A percentile compares a stretch with the other conserved stretches of the same genome.
Evolutionary conservation across 2,888 invertebrate species (phyloP).

Genomic region (Dolomedes plantarius): DNA sequence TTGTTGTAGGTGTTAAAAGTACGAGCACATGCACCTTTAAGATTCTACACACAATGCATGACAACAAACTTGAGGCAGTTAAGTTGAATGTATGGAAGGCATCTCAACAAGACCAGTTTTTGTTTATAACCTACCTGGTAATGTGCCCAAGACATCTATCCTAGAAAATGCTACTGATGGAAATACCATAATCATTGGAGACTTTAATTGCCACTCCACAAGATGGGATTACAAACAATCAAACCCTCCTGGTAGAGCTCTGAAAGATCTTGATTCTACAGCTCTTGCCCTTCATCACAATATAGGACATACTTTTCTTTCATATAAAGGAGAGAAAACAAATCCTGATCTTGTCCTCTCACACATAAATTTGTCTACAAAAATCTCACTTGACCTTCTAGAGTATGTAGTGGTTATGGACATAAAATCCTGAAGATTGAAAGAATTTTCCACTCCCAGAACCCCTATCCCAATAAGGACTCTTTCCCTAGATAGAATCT

Average conservation of each 20-base stretch:
- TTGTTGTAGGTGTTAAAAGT: background rate
- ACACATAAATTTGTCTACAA: background rate
- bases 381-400: background rate
- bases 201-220: background rate
- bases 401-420: conserved; percentile 18
- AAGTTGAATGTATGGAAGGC: background rate
- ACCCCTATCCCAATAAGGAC: background rate
- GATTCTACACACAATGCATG: background rate
- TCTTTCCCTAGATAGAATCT: background rate
- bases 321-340: conserved; percentile 5
- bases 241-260: background rate
- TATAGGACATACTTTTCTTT: conserved; percentile 16
- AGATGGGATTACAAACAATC: conserved; percentile 8
- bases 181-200: background rate
- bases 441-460: background rate
- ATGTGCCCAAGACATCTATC: background rate
- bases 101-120: background rate
- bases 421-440: background rate
- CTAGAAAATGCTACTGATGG: background rate
- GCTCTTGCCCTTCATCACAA: background rate
- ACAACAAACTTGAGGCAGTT: background rate
- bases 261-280: conserved; percentile 26
- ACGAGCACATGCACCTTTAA: background rate
- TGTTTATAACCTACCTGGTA: conserved; percentile 17
- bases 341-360: conserved; percentile 10